Base-by-base conservation (phyloP, 2,797 vertebrate species). In the Notolabrus celidotus region DNA sequence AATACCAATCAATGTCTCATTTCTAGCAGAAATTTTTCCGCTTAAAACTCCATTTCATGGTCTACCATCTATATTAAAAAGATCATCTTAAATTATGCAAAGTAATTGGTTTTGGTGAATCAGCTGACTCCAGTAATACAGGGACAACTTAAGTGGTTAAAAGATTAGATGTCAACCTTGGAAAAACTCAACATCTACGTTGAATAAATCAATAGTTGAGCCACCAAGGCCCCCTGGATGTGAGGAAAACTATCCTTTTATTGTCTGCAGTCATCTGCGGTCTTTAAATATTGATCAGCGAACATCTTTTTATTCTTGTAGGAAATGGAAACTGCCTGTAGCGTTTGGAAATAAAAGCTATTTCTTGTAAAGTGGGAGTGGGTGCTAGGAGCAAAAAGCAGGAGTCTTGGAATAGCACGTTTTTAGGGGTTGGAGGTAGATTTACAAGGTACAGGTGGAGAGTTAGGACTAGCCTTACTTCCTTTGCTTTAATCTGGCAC, bases 201-300 rank as follows among this genome's bases (percentile, higher is more conserved):
- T 5, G 39, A 19, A 7, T 27, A 27, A 27, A 27, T 27, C 27
- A 27, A 27, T 27, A 36, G 19, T 33, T 25, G 8, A 67, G 54
- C 25, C 29, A 5, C 49, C 25, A 4, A 10, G 6, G 20, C 15
- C 19, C 43, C 54, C 3, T 46, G 54, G 33, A 6, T 22, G 43
- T 22, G 25, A 17, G 25, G n/a, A 0, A 3, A 4, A 36, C 10
- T 0, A 50, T 6, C 7, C 25, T 34, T 64, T 43, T 31, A 43
- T 49, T 29, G 47, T 38, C 45, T 29, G 11, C 3, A 19, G 38
- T 50, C 46, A 36, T 68, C n/a, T 50, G 25, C 25, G 51, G 10
- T 73, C 20, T 67, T 73, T 22, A 68, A 74, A 78, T 61, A 76
- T 71, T 74, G 55, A 71, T 71, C 49, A 22, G 12, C 20, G n/a